A percentile compares a stretch with the other conserved stretches of the same genome.
Evolutionary conservation across 2,113 vertebrate genomes (phyloP).

Genomic region (Solea senegalensis): DNA sequence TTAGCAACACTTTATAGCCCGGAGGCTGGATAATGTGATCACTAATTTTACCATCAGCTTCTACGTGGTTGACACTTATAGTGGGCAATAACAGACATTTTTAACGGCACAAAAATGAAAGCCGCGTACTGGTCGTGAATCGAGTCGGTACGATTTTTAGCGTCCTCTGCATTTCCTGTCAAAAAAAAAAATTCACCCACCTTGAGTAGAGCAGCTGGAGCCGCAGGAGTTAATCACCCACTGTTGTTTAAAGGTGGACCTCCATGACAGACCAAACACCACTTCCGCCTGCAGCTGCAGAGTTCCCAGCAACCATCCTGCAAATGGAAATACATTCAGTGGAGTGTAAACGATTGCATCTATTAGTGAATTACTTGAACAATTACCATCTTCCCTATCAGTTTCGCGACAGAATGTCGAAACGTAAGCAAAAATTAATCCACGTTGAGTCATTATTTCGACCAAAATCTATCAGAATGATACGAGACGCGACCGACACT

Average conservation of each 20-base stretch:
- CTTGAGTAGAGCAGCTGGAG: constrained; percentile 48
- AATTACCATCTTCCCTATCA: too few relatives aligned
- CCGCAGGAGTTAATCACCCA: constrained; percentile 76
- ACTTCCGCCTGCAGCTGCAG: constrained; percentile 67
- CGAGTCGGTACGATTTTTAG: not conserved
- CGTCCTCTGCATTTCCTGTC: constrained; percentile 19
- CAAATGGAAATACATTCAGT: constrained; percentile 14
- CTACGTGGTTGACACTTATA: not conserved
- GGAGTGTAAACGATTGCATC: not conserved
- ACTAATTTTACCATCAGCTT: not conserved
- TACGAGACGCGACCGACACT: too few relatives aligned
- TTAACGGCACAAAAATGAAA: not conserved
- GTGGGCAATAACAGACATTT: too few relatives aligned
- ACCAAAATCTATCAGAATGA: too few relatives aligned
- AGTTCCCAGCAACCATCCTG: constrained; percentile 18
- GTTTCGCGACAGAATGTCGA: too few relatives aligned
- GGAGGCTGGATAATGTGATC: too few relatives aligned
- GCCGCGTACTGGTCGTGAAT: too few relatives aligned
- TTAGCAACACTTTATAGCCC: too few relatives aligned
- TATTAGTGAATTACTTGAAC: not conserved
- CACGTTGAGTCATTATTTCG: too few relatives aligned
- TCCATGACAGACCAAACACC: constrained; percentile 24
- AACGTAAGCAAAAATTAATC: too few relatives aligned
- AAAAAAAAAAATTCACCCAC: constrained; percentile 77
- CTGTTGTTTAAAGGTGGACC: constrained; percentile 81